These are phyloP conservation scores for Amblyopsis hoosieri DNA, from an alignment of 2,797 vertebrate genomes.

Conservation along the genomic window DNA sequence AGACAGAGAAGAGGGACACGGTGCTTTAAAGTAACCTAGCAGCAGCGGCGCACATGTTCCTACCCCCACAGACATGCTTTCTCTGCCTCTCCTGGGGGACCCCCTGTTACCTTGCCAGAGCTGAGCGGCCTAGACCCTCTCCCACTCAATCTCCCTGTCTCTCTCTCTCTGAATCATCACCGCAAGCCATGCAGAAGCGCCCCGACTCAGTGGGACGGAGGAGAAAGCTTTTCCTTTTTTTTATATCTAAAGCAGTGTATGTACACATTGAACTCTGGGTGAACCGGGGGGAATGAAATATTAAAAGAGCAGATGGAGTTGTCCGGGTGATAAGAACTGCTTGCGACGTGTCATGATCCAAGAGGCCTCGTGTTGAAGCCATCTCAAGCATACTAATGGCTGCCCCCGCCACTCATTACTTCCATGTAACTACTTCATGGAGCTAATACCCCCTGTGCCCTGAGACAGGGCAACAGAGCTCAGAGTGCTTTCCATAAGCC, in stretches of 20 bases:
- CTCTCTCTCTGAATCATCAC: conserved; percentile 84
- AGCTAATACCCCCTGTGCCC: conserved; percentile 90
- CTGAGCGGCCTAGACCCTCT: conserved; percentile 54
- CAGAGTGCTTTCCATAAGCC: conserved; percentile 64
- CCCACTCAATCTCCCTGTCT: conserved; percentile 67
- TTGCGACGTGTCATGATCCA: conserved; percentile 96
- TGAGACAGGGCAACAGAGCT: conserved; percentile 74
- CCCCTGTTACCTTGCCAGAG: conserved; percentile 80
- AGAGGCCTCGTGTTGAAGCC: conserved; percentile 89
- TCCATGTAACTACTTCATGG: conserved; percentile 91
- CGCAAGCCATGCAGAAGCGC: conserved; percentile 92
- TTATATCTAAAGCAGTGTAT: conserved; percentile 58
- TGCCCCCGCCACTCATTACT: conserved; percentile 90
- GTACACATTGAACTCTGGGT: conserved; percentile 92
- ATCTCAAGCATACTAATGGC: conserved; percentile 96
- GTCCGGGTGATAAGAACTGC: conserved; percentile 96
- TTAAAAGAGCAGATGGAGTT: conserved; percentile 99
- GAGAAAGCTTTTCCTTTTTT: conserved; percentile 85
- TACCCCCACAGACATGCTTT: conserved; percentile 82
- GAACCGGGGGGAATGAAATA: conserved; percentile 97
- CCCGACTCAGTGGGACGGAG: conserved; percentile 84
- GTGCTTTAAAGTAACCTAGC: conserved; percentile 88
- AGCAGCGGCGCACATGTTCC: conserved; percentile 89
- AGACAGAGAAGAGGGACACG: conserved; percentile 90
- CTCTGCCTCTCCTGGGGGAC: conserved; percentile 85